Evolutionary conservation across 2,888 invertebrate species (phyloP), one percentile per base, ranked within the genome.

Genomic region (Erebia aethiops): DNA sequence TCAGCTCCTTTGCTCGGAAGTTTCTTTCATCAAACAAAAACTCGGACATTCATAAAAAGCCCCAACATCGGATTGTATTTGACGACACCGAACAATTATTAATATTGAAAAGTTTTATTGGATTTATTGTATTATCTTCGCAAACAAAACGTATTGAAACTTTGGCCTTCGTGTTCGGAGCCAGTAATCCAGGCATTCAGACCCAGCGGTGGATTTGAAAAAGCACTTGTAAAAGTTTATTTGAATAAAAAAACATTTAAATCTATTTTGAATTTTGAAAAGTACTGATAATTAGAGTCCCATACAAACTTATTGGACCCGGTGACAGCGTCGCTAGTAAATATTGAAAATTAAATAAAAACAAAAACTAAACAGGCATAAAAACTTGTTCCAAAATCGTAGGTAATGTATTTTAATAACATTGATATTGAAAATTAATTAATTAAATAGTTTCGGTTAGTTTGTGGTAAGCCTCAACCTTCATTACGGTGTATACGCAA

Each of bases 1-100:
- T 66, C 66, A 52, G n/a, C 69, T 11, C 56, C 21, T 16, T 54
- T 5, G 52, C 56, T 60, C 7, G 41, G 46, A 71, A 54, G 46
- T 60, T 67, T 41, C 58, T 70, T 65, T 65, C 58, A 60, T 65
- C 67, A 65, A 73, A 71, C 26, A 56, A 70, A 67, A 72, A 72
- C 58, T 62, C 4, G 7, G 14, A 26, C 13, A 13, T 16, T 18
- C 13, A 18, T 21, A 62, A 49, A 62, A 62, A 21, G 8, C 11
- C 35, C 35, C 43, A 16, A 2, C 5, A 2, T 1, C 9, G 9
- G 8, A 9, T 11, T n/a, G 10, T 60, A 35, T 60, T 43, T 16
- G 8, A 58, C 41, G 46, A 13, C 13, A 21, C 46, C 13, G 46
- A 8, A 21, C 3, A 21, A 9, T 16, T 60, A 4, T 60, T 41